Evolutionary conservation across 2,797 vertebrate genomes (phyloP).

Genomic region (Eulemur rubriventer): DNA sequence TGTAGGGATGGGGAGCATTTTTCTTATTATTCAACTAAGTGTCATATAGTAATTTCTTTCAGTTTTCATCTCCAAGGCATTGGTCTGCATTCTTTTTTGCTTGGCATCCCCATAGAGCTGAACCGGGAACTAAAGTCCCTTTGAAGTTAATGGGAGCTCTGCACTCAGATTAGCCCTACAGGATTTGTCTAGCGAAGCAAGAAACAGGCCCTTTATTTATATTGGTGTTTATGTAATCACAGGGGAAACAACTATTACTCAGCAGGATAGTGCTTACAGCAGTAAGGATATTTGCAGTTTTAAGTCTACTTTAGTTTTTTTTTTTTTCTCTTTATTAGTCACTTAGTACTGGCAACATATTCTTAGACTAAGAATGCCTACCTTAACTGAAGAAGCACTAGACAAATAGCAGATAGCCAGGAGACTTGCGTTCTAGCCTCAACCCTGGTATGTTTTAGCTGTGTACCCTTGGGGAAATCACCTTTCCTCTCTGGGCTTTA

Average conservation of each 20-base stretch:
- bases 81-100: neutral
- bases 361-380: neutral
- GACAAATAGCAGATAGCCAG: neutral
- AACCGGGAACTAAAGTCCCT: neutral
- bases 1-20: neutral
- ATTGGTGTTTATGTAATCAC: neutral
- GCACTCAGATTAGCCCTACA: neutral
- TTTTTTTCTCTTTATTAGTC: neutral
- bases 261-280: neutral
- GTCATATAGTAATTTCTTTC: conserved; percentile 22
- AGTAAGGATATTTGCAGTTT: conserved; percentile 4
- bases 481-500: neutral
- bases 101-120: neutral
- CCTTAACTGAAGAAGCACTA: neutral
- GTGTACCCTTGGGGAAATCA: neutral
- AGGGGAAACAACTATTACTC: neutral
- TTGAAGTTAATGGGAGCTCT: conserved; percentile 36
- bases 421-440: neutral
- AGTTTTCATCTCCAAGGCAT: conserved; percentile 39
- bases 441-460: neutral
- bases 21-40: conserved; percentile 31
- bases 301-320: neutral
- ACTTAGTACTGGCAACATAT: neutral
- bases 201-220: conserved; percentile 33
- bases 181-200: conserved; percentile 31